A percentile compares a stretch with the other conserved stretches of the same genome.
Evolutionary conservation across 1,140 invertebrate species (phyloP).

Genomic region (Camponotus floridanus): DNA sequence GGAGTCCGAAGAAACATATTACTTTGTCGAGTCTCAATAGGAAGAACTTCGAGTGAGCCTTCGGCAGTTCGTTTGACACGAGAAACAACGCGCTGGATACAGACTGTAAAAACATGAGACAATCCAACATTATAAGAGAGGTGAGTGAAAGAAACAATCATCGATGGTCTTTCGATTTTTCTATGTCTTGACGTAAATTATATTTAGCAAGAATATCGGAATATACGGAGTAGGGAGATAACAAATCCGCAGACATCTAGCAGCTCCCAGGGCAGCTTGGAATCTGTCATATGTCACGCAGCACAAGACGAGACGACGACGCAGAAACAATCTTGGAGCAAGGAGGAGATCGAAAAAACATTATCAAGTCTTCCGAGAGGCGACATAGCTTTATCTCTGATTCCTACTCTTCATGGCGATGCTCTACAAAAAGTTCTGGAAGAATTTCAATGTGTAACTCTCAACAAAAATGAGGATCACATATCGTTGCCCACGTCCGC

Average conservation of each 20-base stretch:
- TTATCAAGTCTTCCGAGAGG: slow-evolving; percentile 82
- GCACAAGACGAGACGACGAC: slow-evolving; percentile 65
- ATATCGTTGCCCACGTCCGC: slow-evolving; percentile 69
- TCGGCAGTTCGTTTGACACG: slow-evolving; percentile 59
- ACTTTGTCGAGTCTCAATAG: slow-evolving; percentile 62
- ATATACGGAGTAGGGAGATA: slow-evolving; percentile 78
- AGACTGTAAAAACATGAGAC: background rate
- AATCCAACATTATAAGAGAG: background rate
- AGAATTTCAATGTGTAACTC: slow-evolving; percentile 71
- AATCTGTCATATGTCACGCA: slow-evolving; percentile 70
- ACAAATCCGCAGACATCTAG: slow-evolving; percentile 55
- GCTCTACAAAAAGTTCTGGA: slow-evolving; percentile 71
- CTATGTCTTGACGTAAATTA: background rate
- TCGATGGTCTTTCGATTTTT: background rate
- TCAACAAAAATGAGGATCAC: slow-evolving; percentile 45
- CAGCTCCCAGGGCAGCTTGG: slow-evolving; percentile 79
- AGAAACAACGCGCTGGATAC: slow-evolving; percentile 53
- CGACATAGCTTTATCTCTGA: slow-evolving; percentile 75
- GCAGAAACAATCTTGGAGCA: slow-evolving; percentile 80
- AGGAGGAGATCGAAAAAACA: slow-evolving; percentile 78
- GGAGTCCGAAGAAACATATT: background rate
- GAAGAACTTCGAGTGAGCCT: slow-evolving; percentile 43
- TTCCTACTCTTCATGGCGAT: slow-evolving; percentile 76
- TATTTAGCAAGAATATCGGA: slow-evolving; percentile 71
- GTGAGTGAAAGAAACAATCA: slow-evolving; percentile 65